Evolutionary conservation across 1,140 invertebrate genomes (phyloP).

Genomic region (Penaeus chinensis): DNA sequence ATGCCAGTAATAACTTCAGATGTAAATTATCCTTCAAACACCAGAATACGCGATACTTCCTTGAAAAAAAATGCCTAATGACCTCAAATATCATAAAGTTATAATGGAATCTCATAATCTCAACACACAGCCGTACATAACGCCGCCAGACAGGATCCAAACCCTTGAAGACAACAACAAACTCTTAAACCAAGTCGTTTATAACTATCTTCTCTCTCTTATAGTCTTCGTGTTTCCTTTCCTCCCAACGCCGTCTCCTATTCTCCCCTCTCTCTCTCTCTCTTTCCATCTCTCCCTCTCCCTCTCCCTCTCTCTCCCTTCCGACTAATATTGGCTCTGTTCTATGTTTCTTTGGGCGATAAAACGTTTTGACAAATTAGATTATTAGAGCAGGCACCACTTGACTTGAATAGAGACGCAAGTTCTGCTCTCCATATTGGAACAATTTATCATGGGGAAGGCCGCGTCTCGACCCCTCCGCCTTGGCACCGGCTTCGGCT

Average conservation of each 20-base stretch:
- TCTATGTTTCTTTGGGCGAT: constrained; percentile 64
- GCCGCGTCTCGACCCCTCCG: not conserved
- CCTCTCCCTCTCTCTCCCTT: not conserved
- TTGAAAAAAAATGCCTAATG: too few relatives aligned
- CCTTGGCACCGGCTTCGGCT: constrained; percentile 5
- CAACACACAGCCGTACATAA: too few relatives aligned
- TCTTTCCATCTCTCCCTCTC: not conserved
- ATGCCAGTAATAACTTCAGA: too few relatives aligned
- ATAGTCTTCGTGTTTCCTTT: not conserved
- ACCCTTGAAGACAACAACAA: too few relatives aligned
- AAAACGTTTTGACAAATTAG: constrained; percentile 65
- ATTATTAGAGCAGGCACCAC: constrained; percentile 63
- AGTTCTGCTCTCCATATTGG: constrained; percentile 57
- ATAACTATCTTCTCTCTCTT: too few relatives aligned
- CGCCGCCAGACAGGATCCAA: too few relatives aligned
- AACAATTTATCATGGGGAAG: constrained; percentile 56
- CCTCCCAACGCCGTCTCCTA: not conserved
- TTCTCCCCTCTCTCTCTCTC: not conserved
- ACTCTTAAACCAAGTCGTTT: too few relatives aligned
- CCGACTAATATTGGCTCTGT: constrained; percentile 63
- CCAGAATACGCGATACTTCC: too few relatives aligned
- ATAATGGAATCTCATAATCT: too few relatives aligned
- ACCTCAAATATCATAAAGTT: too few relatives aligned
- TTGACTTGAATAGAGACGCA: constrained; percentile 63
- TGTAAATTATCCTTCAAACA: too few relatives aligned